Evolutionary conservation across 1,140 invertebrate species (phyloP).

Genomic region (Chionoecetes opilio): DNA sequence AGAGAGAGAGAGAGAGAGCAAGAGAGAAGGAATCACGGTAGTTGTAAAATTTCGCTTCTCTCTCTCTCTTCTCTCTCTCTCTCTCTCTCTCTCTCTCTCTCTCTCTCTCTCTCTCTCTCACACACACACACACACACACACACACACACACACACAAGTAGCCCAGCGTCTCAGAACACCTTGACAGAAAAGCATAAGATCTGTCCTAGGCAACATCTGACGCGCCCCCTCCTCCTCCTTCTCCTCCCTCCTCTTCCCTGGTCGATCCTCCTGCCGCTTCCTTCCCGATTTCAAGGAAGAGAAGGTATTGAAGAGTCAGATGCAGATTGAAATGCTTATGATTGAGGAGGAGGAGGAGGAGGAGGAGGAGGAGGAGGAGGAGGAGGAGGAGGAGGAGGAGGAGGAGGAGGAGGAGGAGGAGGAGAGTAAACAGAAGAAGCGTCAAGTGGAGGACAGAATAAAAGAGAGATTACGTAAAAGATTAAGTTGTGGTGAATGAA

Average conservation of each 20-base stretch:
- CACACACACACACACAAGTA: slow-evolving; percentile 8
- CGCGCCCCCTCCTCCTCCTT: neutral
- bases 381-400: neutral
- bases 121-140: slow-evolving; percentile 20
- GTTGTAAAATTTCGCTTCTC: neutral
- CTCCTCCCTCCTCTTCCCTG: neutral
- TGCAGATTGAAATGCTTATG: neutral
- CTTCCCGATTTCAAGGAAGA: neutral
- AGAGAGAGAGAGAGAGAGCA: too few species aligned
- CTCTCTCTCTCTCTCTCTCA: neutral
- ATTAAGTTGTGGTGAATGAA: neutral
- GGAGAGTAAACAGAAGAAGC: too few species aligned
- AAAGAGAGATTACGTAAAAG: neutral
- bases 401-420: neutral
- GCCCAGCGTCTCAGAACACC: neutral
- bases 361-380: neutral
- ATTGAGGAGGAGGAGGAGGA: neutral
- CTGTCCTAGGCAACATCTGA: neutral
- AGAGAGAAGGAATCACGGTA: neutral
- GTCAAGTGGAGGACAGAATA: neutral
- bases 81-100: slow-evolving; percentile 58
- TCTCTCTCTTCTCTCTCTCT: slow-evolving; percentile 40
- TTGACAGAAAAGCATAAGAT: neutral
- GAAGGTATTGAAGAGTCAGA: neutral
- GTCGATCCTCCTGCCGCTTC: neutral